Conservation (phyloP, 35 echinoderm and acorn worm species). For the Lytechinus pictus region DNA sequence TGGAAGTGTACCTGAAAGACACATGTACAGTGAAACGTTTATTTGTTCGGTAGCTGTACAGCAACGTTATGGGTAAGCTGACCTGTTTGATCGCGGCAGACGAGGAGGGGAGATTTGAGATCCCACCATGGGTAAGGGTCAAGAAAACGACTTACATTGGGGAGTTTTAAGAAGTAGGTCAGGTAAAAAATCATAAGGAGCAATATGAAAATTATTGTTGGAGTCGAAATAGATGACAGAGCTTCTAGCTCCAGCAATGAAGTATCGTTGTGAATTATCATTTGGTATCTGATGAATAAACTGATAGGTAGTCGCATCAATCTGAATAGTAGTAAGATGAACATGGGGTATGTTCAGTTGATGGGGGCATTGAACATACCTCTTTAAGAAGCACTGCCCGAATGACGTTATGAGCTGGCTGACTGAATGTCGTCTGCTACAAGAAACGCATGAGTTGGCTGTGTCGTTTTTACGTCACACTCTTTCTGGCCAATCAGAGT, state of each 20-base stretch:
- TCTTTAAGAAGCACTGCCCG: not conserved
- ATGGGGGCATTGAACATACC: not conserved
- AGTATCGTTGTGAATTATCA: not conserved
- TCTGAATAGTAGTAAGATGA: not conserved
- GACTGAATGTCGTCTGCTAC: conserved; percentile 16
- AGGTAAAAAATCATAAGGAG: conserved; percentile 3
- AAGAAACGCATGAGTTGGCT: conserved; percentile 20
- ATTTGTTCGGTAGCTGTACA: not conserved
- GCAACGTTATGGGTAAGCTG: not conserved
- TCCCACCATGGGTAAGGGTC: not conserved
- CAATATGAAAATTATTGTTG: not conserved
- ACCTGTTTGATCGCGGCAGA: not conserved
- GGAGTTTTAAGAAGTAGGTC: conserved; percentile 10
- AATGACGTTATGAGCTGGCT: not conserved
- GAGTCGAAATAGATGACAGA: not conserved
- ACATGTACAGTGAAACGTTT: not conserved
- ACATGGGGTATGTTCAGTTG: not conserved
- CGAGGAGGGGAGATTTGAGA: not conserved
- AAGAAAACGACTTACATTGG: conserved; percentile 28
- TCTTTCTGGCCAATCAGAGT: conserved; percentile 14
- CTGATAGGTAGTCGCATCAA: not conserved
- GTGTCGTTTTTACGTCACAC: conserved; percentile 34
- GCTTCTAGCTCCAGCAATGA: not conserved
- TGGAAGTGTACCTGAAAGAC: not conserved
- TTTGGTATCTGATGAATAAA: not conserved